Evolutionary conservation across 2,888 invertebrate species (phyloP).

Genomic region (Trypoxylon attenuatum): DNA sequence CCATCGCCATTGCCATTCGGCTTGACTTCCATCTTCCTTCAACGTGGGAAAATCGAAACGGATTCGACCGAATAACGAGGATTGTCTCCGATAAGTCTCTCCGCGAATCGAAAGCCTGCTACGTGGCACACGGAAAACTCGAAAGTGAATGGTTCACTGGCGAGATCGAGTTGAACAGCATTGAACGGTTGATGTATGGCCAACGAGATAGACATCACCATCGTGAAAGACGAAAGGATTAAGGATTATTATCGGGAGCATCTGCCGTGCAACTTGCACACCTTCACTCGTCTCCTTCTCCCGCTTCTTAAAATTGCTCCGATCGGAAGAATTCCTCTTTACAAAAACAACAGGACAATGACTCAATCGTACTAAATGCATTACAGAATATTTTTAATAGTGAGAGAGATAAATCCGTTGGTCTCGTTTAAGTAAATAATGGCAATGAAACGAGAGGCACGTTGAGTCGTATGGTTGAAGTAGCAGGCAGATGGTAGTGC

Average conservation of each 20-base stretch:
- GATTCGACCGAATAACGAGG: slow-evolving; percentile 7
- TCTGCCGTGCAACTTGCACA: not conserved
- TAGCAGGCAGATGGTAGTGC: slow-evolving; percentile 14
- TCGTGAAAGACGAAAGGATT: not conserved
- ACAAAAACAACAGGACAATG: too few relatives aligned
- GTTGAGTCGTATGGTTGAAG: too few relatives aligned
- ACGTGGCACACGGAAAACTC: not conserved
- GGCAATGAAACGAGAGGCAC: too few relatives aligned
- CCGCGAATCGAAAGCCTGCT: not conserved
- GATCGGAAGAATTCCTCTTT: too few relatives aligned
- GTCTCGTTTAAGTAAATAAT: too few relatives aligned
- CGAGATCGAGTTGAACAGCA: not conserved
- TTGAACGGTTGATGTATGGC: not conserved
- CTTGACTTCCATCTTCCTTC: too few relatives aligned
- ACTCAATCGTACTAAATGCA: too few relatives aligned
- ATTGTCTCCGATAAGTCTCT: slow-evolving; percentile 10
- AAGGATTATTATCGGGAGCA: not conserved
- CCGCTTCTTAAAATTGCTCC: not conserved
- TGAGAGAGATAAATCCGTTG: too few relatives aligned
- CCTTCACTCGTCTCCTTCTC: not conserved
- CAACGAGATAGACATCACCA: not conserved
- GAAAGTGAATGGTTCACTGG: too few relatives aligned
- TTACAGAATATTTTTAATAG: too few relatives aligned
- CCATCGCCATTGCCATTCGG: too few relatives aligned
- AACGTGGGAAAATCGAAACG: slow-evolving; percentile 17